These are phyloP conservation scores for Tetragonula clypearis DNA, from an alignment of 1,140 invertebrate genomes.

Conservation along the genomic window DNA sequence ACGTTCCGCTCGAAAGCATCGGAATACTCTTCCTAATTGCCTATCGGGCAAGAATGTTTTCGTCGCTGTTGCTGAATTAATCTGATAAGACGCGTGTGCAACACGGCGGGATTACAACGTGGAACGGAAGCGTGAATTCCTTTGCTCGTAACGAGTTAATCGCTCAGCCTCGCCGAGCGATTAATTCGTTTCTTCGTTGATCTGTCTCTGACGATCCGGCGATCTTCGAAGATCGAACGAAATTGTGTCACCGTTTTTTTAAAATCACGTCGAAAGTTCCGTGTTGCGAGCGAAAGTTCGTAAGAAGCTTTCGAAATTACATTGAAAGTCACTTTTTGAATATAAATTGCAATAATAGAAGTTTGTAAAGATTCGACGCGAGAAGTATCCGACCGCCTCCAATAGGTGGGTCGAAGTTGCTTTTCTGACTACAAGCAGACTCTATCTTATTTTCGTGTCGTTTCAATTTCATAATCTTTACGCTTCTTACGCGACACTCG, in stretches of 20 bases:
- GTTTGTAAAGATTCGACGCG: too few relatives aligned
- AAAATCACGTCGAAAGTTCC: not conserved
- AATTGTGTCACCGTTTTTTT: not conserved
- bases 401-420: too few relatives aligned
- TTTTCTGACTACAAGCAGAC: too few relatives aligned
- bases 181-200: not conserved
- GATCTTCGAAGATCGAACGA: not conserved
- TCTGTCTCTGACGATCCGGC: not conserved
- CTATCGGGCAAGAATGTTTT: slow-evolving; percentile 43
- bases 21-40: slow-evolving; percentile 47
- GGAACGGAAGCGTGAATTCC: not conserved
- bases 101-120: not conserved
- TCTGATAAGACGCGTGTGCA: slow-evolving; percentile 2
- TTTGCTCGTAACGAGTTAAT: not conserved
- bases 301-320: too few relatives aligned
- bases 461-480: too few relatives aligned
- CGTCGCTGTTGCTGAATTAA: slow-evolving; percentile 21
- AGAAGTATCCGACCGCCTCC: too few relatives aligned
- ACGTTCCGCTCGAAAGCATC: slow-evolving; percentile 38
- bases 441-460: too few relatives aligned
- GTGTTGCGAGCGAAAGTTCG: not conserved
- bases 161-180: not conserved
- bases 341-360: too few relatives aligned
- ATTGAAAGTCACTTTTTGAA: too few relatives aligned
- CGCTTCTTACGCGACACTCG: too few relatives aligned